These are phyloP conservation scores for Thripadectes ignobilis DNA, from an alignment of 2,797 vertebrate species.

Conservation along the genomic window DNA sequence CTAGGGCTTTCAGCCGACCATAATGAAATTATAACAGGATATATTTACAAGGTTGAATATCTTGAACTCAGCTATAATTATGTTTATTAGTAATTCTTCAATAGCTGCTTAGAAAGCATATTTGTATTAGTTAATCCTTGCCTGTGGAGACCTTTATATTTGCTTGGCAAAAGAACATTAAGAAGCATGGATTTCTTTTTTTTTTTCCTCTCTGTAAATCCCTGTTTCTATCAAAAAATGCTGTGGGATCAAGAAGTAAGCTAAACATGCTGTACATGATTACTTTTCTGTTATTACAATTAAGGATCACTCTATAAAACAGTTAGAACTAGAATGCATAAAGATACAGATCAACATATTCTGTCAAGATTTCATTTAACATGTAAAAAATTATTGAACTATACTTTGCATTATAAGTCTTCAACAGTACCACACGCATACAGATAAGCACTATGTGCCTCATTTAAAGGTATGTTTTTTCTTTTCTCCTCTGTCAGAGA, in stretches of 20 bases:
- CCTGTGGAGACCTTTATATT: constrained; percentile 48
- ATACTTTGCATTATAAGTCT: background rate
- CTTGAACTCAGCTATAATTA: constrained; percentile 36
- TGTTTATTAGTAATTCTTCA: constrained; percentile 48
- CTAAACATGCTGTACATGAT: accelerated
- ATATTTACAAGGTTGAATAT: constrained; percentile 41
- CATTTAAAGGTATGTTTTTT: background rate
- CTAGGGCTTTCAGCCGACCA: background rate
- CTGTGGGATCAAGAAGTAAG: background rate
- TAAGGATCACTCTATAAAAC: background rate
- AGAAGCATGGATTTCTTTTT: constrained; percentile 8
- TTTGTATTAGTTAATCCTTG: constrained; percentile 64
- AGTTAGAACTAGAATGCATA: background rate
- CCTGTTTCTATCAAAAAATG: background rate
- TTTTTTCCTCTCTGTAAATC: background rate
- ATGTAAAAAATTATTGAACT: background rate
- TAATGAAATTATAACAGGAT: constrained; percentile 54
- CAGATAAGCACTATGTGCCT: background rate
- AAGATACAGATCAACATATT: background rate
- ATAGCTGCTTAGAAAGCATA: constrained; percentile 38
- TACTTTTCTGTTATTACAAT: background rate
- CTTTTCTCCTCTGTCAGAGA: background rate
- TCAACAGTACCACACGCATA: background rate
- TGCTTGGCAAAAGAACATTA: constrained; percentile 50
- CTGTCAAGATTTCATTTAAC: background rate